Conservation (phyloP, 1,140 invertebrate species). For the Ruditapes philippinarum region DNA sequence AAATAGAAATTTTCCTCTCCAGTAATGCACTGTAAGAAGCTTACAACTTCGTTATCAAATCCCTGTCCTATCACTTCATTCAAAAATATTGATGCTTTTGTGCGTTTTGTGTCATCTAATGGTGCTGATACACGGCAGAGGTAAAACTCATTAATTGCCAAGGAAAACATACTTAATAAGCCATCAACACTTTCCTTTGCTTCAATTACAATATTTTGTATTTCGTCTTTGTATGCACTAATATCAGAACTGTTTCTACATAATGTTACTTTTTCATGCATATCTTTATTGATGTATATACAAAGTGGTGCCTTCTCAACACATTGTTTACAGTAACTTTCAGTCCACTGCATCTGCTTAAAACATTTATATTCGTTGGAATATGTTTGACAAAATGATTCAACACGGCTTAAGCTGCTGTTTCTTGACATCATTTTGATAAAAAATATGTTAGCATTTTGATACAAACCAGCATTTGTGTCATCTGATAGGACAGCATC, state of each 20-base stretch:
- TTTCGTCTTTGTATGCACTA: neutral
- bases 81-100: neutral
- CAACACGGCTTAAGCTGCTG: too few relatives aligned
- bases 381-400: too few relatives aligned
- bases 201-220: neutral
- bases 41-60: neutral
- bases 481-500: too few relatives aligned
- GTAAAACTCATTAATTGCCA: neutral
- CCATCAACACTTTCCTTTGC: neutral
- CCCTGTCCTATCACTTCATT: neutral
- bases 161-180: neutral
- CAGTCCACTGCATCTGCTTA: too few relatives aligned
- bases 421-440: too few relatives aligned
- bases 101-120: slow-evolving; percentile 7
- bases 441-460: too few relatives aligned
- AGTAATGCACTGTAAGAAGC: neutral
- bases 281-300: neutral
- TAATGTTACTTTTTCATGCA: neutral
- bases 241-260: neutral
- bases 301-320: neutral
- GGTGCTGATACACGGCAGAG: neutral
- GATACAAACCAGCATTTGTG: too few relatives aligned
- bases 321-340: too few relatives aligned
- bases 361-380: too few relatives aligned
- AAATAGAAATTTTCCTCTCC: neutral